Base-by-base conservation (phyloP, 2,797 vertebrate genomes). In the Salmo trutta region DNA sequence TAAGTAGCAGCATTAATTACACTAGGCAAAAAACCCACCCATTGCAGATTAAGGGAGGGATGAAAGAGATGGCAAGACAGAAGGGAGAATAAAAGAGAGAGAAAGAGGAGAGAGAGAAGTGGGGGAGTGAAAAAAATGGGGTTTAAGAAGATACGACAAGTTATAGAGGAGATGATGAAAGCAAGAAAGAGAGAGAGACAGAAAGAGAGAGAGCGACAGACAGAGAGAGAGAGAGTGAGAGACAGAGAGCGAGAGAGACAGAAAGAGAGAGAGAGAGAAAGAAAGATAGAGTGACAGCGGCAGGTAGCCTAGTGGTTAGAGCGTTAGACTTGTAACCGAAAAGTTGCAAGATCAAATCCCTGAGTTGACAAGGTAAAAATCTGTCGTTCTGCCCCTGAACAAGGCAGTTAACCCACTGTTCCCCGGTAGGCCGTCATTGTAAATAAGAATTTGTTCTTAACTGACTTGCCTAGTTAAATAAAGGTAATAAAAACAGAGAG, bases 1-100 rank as follows among this genome's bases (percentile, higher is more conserved):
- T 73, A 79, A 89, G 80, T 86, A 81, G 84, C 84, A 90, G 90
- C 84, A 80, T 93, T 93, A 93, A 94, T 93, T 92, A 93, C 88
- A 90, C 67, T 19, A 77, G 69, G 68, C 59, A 77, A 75, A 75
- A 81, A 76, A 76, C 65, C 62, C 72, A 73, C 65, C 75, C 87
- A 89, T 83, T 88, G 82, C 77, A 12, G 64, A 36, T 19, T 21
- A 19, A 29, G 56, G 29, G 53, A 36, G 2, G 24, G 12, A 31
- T 19, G 24, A 41, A 24, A 24, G 27, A 29, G 76, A 47, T 31
- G 16, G 27, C 78, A 77, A 84, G 74, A 66, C 69, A 29, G n/a
- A 27, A 31, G 24, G 52, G 36, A 52, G 47, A 64, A 24, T 5
- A 52, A 21, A n/a, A 33, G 3, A 19, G 29, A 53, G 51, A 27